Evolutionary conservation across 2,797 vertebrate genomes (phyloP), one percentile per base, ranked within the genome.

Genomic region (Rhyacichthys aspro): DNA sequence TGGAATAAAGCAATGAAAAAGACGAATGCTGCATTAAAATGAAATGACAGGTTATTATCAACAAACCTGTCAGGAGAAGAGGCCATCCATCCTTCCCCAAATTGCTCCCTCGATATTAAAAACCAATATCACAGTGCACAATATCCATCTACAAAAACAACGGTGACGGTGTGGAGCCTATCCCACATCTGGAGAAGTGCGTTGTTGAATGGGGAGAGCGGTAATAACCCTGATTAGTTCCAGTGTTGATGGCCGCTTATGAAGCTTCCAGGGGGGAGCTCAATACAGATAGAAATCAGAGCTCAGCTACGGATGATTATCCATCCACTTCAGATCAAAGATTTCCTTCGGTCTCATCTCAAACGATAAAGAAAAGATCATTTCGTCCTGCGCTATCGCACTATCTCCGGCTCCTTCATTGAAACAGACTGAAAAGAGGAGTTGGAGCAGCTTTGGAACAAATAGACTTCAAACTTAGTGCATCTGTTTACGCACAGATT

Each of bases 241-340:
- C 67, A 85, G 55, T 72, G 83, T 67, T 76, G 83, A 82, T 73
- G 66, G 82, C 76, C 66, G 70, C 72, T 78, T 55, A 57, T 70
- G 53, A 76, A 87, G 82, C 82, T 88, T 86, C 78, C 79, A 77
- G 77, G 73, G 77, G 82, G 72, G 83, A 87, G 86, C 46, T 85
- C 78, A 82, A 78, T 67, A 69, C 80, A 89, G 85, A 87, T 85
- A 78, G 82, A 90, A 88, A 91, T 90, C 85, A 85, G 79, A 75
- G 72, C 84, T 84, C 81, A 84, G 88, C 86, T 74, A 85, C 58
- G 49, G 76, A 84, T 88, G 87, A 91, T 91, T 89, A 91, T 89
- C 86, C 70, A 64, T 70, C 76, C 79, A 78, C 88, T 89, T 70
- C 73, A 90, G 85, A 90, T 93, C 90, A 87, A 85, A 90, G 79